These are phyloP conservation scores for Amphimallon solstitiale DNA, from an alignment of 2,888 invertebrate species.

Conservation along the genomic window DNA sequence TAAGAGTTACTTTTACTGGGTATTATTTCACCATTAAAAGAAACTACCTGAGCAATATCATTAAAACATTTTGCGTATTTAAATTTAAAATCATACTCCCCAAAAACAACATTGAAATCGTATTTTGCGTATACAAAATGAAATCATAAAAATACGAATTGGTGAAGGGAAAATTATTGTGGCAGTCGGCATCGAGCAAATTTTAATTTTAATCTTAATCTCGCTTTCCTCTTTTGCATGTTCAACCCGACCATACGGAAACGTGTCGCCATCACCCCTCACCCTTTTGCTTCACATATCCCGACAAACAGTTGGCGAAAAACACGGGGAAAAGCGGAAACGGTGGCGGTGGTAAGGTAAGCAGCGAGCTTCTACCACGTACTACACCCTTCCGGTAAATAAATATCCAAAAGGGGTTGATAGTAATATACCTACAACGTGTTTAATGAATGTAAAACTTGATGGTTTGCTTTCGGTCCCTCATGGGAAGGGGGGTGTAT, in stretches of 20 bases:
- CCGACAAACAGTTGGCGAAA: background rate
- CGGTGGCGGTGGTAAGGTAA: background rate
- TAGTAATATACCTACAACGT: conserved; percentile 27
- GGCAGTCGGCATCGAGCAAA: too few species aligned
- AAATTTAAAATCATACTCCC: too few species aligned
- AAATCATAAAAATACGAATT: too few species aligned
- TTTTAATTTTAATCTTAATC: conserved; percentile 8
- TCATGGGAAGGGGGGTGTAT: conserved; percentile 20
- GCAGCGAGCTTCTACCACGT: too few species aligned
- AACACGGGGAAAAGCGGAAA: background rate
- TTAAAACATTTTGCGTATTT: too few species aligned
- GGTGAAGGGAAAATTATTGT: too few species aligned
- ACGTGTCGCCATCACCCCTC: too few species aligned
- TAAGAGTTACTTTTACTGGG: too few species aligned
- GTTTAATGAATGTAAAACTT: conserved; percentile 34
- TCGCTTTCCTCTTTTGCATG: background rate
- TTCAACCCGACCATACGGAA: background rate
- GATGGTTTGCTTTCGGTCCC: conserved; percentile 12
- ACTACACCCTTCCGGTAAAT: conserved; percentile 28
- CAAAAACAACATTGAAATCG: too few species aligned
- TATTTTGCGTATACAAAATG: too few species aligned
- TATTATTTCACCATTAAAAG: too few species aligned
- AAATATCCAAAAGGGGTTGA: conserved; percentile 25
- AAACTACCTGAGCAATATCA: too few species aligned
- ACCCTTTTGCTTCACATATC: background rate